A percentile compares a stretch with the other conserved stretches of the same genome.
Conservation (phyloP, 2,113 vertebrate genomes). For the Microcebus tavaratra region DNA sequence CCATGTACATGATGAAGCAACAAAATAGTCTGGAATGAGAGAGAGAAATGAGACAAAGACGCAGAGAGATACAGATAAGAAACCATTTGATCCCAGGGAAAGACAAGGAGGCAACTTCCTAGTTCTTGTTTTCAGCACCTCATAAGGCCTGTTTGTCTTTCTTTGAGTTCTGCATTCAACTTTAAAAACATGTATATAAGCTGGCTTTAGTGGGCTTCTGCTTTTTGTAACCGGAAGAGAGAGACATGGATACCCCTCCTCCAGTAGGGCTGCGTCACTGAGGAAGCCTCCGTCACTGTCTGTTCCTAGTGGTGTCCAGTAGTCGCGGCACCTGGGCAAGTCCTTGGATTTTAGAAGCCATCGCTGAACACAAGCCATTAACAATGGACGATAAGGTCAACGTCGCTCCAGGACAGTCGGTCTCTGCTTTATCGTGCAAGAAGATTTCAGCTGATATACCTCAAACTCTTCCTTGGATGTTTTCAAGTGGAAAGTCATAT, state of each 20-base stretch:
- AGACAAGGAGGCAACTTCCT: not conserved
- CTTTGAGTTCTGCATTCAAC: not conserved
- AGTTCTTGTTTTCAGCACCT: not conserved
- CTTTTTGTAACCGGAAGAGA: not conserved
- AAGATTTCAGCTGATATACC: not conserved
- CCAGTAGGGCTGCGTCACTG: not conserved
- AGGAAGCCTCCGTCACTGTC: not conserved
- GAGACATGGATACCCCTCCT: not conserved
- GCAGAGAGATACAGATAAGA: not conserved
- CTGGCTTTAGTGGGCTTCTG: not conserved
- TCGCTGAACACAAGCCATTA: not conserved
- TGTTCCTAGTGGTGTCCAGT: not conserved
- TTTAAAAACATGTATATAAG: not conserved
- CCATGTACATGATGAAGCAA: not conserved
- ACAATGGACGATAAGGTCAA: not conserved
- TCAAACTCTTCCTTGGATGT: not conserved
- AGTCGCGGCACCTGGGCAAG: not conserved
- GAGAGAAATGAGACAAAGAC: not conserved
- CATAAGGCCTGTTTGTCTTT: not conserved
- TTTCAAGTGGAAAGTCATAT: not conserved
- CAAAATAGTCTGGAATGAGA: not conserved
- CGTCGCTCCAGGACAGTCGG: not conserved
- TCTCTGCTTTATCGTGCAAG: not conserved
- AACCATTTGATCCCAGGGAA: not conserved
- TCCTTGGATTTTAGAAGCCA: not conserved